Percentiles rank a stretch among this genome's conserved stretches.
These are phyloP conservation scores for Prenolepis imparis DNA, from an alignment of 2,888 invertebrate species.

Conservation along the genomic window DNA sequence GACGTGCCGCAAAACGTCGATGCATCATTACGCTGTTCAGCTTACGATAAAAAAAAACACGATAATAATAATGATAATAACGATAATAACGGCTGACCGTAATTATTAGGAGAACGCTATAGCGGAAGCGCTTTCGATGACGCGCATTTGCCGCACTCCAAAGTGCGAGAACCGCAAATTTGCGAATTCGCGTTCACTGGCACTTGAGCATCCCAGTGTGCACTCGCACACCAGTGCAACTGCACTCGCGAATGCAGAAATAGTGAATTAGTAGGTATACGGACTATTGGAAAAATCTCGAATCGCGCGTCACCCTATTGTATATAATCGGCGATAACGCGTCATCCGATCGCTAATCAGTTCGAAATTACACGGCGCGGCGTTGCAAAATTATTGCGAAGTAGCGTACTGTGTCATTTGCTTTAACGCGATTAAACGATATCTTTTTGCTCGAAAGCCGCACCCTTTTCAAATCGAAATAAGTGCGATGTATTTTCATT, in stretches of 20 bases:
- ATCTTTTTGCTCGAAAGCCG: conserved; percentile 27
- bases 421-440: conserved; percentile 34
- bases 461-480: conserved; percentile 5
- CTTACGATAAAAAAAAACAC: not conserved
- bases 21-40: not conserved
- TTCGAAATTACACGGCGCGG: conserved; percentile 45
- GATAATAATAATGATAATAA: conserved; percentile 1
- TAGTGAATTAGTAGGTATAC: conserved; percentile 3
- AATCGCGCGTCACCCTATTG: not conserved
- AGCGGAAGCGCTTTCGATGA: conserved; percentile 60
- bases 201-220: conserved; percentile 52
- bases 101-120: conserved; percentile 32
- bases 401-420: conserved; percentile 28
- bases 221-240: conserved; percentile 26
- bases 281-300: conserved; percentile 35
- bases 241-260: conserved; percentile 13
- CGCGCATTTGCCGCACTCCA: conserved; percentile 58
- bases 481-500: not conserved
- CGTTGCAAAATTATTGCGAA: conserved; percentile 38
- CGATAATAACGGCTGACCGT: conserved; percentile 13
- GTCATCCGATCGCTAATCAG: conserved; percentile 55
- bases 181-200: conserved; percentile 64
- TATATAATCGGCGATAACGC: conserved; percentile 39
- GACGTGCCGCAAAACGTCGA: not conserved
- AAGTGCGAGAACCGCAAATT: conserved; percentile 66